Evolutionary conservation across 1,140 invertebrate species (phyloP), one percentile per base, ranked within the genome.

Genomic region (Mactra quadrangularis): DNA sequence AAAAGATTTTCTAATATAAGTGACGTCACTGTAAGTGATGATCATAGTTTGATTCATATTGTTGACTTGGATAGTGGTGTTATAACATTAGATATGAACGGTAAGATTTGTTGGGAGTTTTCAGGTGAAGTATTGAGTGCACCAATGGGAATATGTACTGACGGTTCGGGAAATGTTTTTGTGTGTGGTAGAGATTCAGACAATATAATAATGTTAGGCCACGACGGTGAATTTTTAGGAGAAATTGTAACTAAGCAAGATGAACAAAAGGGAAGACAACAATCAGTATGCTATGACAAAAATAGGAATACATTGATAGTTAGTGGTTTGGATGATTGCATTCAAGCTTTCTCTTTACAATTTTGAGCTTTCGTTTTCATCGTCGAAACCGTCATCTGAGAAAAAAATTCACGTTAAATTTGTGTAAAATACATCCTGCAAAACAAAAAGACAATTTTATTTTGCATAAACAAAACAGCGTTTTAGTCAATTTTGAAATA

Each of bases 1-100:
- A 64, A 22, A n/a, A 41, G n/a, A 64, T 4, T 64, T 64, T 64
- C 38, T 22, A 6, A 35, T 33, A 64, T 38, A 25, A 22, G 60
- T 25, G 15, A 35, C 41, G 11, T 64, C 11, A 19, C n/a, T 22
- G n/a, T 9, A n/a, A 64, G n/a, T 64, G 33, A 64, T 11, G 60
- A 64, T 22, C 11, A 41, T 6, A 41, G 41, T 3, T 6, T 35
- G 3, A 41, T 64, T 38, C 38, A 64, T 64, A 35, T 64, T 4
- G 38, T 35, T 45, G 60, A 64, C 35, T 9, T 3, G 11, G n/a
- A 45, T 15, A 33, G 22, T 22, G 60, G 60, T 25, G 33, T 64
- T 1, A 25, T 64, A 9, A 64, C 35, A 41, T 3, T 64, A 19
- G 35, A 64, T 22, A 22, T 33, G 1, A n/a, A 45, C 7, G 60